Base-by-base conservation (phyloP, 2,888 invertebrate genomes). In the Drosophila birchii region DNA sequence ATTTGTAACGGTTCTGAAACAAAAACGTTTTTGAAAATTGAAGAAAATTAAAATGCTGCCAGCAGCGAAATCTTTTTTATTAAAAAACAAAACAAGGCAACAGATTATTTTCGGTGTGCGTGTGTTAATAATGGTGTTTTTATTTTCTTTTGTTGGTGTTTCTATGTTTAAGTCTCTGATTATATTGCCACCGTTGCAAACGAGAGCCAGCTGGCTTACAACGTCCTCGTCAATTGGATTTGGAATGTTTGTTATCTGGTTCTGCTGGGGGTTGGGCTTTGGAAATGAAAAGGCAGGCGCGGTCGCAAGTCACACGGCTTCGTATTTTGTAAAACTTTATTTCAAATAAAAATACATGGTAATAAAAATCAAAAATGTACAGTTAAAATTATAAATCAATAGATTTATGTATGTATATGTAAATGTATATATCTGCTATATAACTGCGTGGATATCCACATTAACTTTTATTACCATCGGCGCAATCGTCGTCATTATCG, bases 331-430 rank as follows among this genome's bases (percentile, higher is more conserved):
- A 81, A 88, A 88, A 86, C 88, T 86, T 86, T 86, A 86, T 86
- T 86, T 83, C 56, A 86, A 86, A 88, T 86, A 79, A 84, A 86
- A 86, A 81, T 84, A 86, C 84, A 88, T 73, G 78, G 75, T 84
- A 85, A 78, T 84, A 81, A 88, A 88, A 88, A 83, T 78, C 63
- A 86, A 88, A 85, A 84, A 84, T 84, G 80, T 84, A 84, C 87
- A 84, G 18, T 81, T 86, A 85, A 80, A 85, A 81, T 77, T 86
- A 85, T 72, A 82, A 87, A 85, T 84, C 80, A 87, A 80, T 80
- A 74, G 78, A 81, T 85, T 81, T 84, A 76, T 84, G 78, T 84
- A 76, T 84, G 78, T 72, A 74, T 72, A 68, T 47, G 34, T 74
- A 60, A 76, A 54, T 63, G 38, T 71, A 64, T 79, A 59, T 41